A percentile compares a stretch with the other conserved stretches of the same genome.
These are phyloP conservation scores for Ophion obscuratus DNA, from an alignment of 2,888 invertebrate species.

Conservation along the genomic window DNA sequence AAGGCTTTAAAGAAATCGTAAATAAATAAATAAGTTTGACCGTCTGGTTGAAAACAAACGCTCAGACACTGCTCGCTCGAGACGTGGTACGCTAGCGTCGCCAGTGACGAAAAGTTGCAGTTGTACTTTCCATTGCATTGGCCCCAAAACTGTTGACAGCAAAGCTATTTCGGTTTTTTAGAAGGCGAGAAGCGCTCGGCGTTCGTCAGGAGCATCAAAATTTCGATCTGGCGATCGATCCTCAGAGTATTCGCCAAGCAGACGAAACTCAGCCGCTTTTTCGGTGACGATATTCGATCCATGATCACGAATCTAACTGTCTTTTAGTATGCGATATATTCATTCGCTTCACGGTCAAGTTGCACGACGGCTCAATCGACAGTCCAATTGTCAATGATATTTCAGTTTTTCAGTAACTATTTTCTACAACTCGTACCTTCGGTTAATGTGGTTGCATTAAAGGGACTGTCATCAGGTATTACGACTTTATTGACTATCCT, in stretches of 20 bases:
- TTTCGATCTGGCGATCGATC: slow-evolving; percentile 44
- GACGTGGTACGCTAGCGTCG: no score
- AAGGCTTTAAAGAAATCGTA: no score
- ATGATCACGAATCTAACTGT: background rate
- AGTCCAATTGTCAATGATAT: background rate
- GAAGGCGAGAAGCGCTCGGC: background rate
- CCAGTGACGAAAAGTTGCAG: background rate
- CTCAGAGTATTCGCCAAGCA: slow-evolving; percentile 28
- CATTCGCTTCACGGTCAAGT: background rate
- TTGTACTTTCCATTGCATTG: no score
- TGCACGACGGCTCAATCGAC: background rate
- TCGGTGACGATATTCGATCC: slow-evolving; percentile 19
- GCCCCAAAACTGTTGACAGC: background rate
- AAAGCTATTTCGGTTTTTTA: background rate
- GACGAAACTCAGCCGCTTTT: background rate
- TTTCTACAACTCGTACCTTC: no score
- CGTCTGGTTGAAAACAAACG: no score
- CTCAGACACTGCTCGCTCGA: no score
- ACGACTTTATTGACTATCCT: no score
- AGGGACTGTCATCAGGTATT: no score
- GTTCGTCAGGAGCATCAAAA: slow-evolving; percentile 5
- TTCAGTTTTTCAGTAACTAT: background rate
- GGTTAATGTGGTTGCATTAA: no score
- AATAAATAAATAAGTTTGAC: no score
- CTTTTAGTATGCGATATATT: background rate